Evolutionary conservation across 2,113 vertebrate genomes (phyloP).

Genomic region (Mirounga angustirostris): DNA sequence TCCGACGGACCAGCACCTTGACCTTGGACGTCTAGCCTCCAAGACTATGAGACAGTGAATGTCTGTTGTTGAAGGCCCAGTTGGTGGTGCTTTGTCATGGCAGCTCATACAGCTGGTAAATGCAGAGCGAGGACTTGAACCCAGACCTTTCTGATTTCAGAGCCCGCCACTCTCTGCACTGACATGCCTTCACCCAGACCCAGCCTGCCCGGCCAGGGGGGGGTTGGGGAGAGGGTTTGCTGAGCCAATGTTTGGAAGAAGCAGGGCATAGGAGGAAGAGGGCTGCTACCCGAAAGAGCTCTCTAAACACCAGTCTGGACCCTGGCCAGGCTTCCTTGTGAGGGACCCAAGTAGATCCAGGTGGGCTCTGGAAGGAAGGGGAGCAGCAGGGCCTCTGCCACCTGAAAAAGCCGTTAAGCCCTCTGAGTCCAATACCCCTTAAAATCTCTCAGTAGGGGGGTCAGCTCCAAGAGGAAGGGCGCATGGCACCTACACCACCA

Average conservation of each 20-base stretch:
- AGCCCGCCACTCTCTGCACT: background rate
- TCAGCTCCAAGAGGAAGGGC: background rate
- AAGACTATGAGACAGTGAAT: background rate
- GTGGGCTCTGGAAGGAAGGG: background rate
- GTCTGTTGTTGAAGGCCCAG: background rate
- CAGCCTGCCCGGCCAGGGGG: background rate
- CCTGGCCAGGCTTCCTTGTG: background rate
- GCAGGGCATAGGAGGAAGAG: background rate
- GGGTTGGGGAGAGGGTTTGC: background rate
- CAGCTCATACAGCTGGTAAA: fast-evolving
- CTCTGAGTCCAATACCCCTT: background rate
- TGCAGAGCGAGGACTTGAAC: background rate
- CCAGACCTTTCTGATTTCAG: background rate
- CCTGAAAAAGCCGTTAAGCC: background rate
- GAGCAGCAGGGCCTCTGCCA: background rate
- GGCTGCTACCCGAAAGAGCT: background rate
- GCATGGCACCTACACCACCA: background rate
- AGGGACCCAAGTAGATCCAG: background rate
- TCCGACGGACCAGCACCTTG: too few species aligned
- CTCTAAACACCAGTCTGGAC: background rate
- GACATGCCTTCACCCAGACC: background rate
- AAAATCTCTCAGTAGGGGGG: background rate
- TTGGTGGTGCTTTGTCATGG: background rate
- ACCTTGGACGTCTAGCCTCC: background rate
- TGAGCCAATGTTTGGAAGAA: background rate